Evolutionary conservation across 1,140 invertebrate species (phyloP).

Genomic region (Drosophila sechellia): DNA sequence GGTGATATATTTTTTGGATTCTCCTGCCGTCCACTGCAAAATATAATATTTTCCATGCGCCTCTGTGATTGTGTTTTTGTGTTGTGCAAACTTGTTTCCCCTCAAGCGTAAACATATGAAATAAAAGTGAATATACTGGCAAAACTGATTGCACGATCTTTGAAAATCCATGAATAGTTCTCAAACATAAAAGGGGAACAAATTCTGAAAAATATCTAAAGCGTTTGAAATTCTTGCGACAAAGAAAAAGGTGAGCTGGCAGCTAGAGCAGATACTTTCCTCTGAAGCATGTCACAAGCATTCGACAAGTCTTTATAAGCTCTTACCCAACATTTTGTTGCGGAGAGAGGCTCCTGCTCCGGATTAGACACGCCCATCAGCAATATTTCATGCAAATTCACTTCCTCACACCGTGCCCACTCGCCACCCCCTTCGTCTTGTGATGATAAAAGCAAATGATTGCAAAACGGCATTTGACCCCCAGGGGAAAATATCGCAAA

Average conservation of each 20-base stretch:
- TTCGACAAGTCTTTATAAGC: constrained; percentile 18
- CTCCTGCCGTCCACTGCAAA: background rate
- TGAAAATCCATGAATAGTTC: constrained; percentile 3
- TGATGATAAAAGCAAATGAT: constrained; percentile 44
- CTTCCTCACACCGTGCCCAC: background rate
- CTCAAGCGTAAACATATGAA: background rate
- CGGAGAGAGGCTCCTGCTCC: constrained; percentile 7
- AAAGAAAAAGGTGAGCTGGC: constrained; percentile 16
- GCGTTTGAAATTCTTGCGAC: constrained; percentile 9
- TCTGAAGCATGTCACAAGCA: constrained; percentile 3
- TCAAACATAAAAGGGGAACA: background rate
- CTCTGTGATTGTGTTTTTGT: constrained; percentile 8
- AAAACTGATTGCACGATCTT: background rate
- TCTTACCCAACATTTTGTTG: constrained; percentile 21
- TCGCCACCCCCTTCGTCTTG: background rate
- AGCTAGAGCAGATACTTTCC: background rate
- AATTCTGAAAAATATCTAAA: constrained; percentile 8
- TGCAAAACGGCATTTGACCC: constrained; percentile 43
- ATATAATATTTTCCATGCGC: constrained; percentile 8
- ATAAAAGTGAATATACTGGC: constrained; percentile 13
- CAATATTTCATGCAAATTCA: constrained; percentile 38
- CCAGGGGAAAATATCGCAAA: constrained; percentile 29
- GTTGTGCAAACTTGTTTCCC: constrained; percentile 1
- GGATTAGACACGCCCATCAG: constrained; percentile 7
- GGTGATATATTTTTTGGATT: constrained; percentile 18